Base-by-base conservation (phyloP, 2,797 vertebrate genomes). In the Euphonia xanthogaster region DNA sequence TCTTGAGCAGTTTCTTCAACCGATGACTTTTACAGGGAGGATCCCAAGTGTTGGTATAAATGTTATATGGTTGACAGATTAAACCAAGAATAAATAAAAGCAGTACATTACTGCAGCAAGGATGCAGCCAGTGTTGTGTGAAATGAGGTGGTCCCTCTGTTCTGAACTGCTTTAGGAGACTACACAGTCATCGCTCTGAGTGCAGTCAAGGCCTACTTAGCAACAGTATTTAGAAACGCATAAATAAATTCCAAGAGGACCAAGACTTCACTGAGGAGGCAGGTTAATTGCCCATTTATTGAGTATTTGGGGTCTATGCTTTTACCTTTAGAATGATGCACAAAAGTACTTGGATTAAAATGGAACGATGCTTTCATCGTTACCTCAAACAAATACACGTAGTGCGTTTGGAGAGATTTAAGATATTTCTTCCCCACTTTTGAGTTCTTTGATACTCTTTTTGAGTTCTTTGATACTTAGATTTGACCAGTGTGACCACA, bases 351-450 rank as follows among this genome's bases (percentile, higher is more conserved):
- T 33, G 35, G 10, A 10, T 65, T n/a, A 37, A 57, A 78, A 68
- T 0, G 0, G 24, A 79, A 39, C 0, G 0, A n/a, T 16, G 25
- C 44, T 80, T 77, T 42, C 50, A 76, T 30, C 0, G 0, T 28
- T 37, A 23, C 23, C 60, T 58, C 33, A 42, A 62, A 76, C 53
- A 44, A 28, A 12, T 16, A 67, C 6, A 0, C 3, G 4, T 1
- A 7, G 28, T 5, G 23, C 0, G 1, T 23, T 16, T 58, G 30
- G 78, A 84, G 44, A 55, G 2, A 16, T 44, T 39, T 14, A 31
- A 83, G 65, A 9, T 1, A 7, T 55, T 86, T 85, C 66, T 74
- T 37, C 16, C n/a, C 27, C 10, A 53, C 28, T 74, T 67, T 18
- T 50, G 39, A 57, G 12, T 20, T 44, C 33, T 80, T 51, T 91